Evolutionary conservation across 1,140 invertebrate genomes (phyloP), one percentile per base, ranked within the genome.

Genomic region (Megalonaias nervosa): DNA sequence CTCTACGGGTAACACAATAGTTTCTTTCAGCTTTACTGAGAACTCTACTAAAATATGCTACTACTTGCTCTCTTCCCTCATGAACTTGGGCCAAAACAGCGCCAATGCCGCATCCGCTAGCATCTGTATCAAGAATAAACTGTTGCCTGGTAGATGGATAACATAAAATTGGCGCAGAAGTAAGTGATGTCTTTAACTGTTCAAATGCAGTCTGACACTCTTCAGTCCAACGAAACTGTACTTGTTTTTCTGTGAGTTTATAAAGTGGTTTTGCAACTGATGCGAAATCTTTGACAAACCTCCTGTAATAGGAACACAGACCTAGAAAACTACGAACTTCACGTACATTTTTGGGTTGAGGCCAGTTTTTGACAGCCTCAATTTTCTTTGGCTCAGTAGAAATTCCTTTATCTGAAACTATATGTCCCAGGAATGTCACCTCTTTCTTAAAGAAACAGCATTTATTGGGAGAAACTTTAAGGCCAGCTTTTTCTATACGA

Each of bases 1-100:
- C 82, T 69, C 71, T 85, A 16, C 79, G 15, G 16, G 82, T 84
- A 3, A 78, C 77, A 68, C 82, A 85, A 81, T 93, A 93, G 19
- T 91, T 90, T 75, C 85, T 76, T 83, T 31, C 26, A 31, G 26
- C 26, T 31, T 31, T 31, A 31, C 26, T 31, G 26, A 31, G 26
- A 31, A 31, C 38, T 23, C 71, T 74, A 70, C 80, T 84, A 13
- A 58, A 67, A 70, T 83, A 88, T 1, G 82, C 81, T 5, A 86
- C 79, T 2, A 82, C 73, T 17, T 74, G n/a, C 61, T 83, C 83
- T 59, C 66, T 31, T 59, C 82, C 79, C 21, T 83, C 80, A 55
- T 82, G 60, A n/a, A 62, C 62, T 75, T 89, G 88, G 2, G 79
- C 1, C 26, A 26, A 26, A 26, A 26, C 26, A 26, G 26, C 26